phyloP scores from a whole-genome alignment of 1,140 invertebrate species.

The Cataglyphis hispanica region DNA sequence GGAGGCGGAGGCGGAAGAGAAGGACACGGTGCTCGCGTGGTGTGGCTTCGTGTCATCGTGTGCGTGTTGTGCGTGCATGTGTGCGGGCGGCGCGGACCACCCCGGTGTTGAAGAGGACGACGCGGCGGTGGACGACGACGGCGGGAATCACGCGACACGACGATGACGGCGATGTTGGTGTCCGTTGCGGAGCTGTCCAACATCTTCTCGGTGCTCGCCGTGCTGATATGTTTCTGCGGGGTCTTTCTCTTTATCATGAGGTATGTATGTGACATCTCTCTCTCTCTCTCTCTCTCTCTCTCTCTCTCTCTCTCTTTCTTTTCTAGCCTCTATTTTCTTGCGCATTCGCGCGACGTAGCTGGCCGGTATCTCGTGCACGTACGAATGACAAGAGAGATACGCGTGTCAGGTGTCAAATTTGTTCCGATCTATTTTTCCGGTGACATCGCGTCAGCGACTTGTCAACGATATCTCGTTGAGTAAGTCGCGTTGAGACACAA shows the following conservation, averaged over 20 bases:
- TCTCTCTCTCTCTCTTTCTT: background rate
- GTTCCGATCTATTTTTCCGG: background rate
- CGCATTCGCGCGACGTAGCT: background rate
- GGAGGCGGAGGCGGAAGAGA: background rate
- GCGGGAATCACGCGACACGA: constrained; percentile 60
- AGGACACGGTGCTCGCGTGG: constrained; percentile 16
- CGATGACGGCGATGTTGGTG: constrained; percentile 88
- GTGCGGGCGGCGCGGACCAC: constrained; percentile 30
- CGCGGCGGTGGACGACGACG: constrained; percentile 13
- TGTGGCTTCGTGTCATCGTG: constrained; percentile 47
- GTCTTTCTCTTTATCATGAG: constrained; percentile 89
- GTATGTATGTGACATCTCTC: constrained; percentile 76
- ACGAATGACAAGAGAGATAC: background rate
- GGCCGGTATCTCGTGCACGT: background rate
- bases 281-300: background rate
- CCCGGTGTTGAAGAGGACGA: constrained; percentile 26
- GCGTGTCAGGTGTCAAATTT: background rate
- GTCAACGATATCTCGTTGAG: background rate
- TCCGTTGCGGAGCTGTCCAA: constrained; percentile 90
- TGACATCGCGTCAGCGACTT: background rate
- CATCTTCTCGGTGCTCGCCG: constrained; percentile 90
- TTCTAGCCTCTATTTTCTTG: background rate
- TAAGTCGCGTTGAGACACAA: background rate
- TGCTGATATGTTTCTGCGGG: constrained; percentile 89
- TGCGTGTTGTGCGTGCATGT: constrained; percentile 54